Base-by-base conservation (phyloP, 37 sponge, comb jelly and placozoan species). In the Halisarca cf. caerulea region DNA sequence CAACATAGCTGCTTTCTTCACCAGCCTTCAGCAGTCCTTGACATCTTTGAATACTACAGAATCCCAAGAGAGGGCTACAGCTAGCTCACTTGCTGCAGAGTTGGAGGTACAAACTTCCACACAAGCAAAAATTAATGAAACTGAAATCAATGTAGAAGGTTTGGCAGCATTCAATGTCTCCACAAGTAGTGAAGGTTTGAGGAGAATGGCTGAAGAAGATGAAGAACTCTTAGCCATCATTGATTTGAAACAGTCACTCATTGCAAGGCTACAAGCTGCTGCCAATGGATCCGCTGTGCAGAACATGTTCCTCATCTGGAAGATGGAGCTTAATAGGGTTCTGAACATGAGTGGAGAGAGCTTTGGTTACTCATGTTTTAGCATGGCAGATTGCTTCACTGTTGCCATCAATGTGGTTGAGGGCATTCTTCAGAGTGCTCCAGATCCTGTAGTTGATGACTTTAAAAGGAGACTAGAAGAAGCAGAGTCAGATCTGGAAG, bases 321-420 rank as follows among this genome's bases (percentile, higher is more conserved):
- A 80, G 42, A 32, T 34, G 35, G 36, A 80, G 28, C 18, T 80
- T 17, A 58, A 80, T 58, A 32, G 25, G 25, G 24, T 80, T 18
- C 40, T 58, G 35, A 80, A 80, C 25, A 24, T 32, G 18, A 80
- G 57, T 40, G 60, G 36, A 18, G 59, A 37, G 2, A 41, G 37
- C 34, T 55, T 58, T 80, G 61, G 81, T 40, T 55, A 80, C 18
- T 11, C 18, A 9, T 80, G 81, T 35, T 58, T 8, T 36, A 58
- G 61, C 30, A 14, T 80, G 15, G 58, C 38, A 47, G 81, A 80
- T 32, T 80, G 81, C 59, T 80, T 58, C 23, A 33, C 72, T 38
- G 72, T 71, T 30, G 37, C 72, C 20, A 32, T 80, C 7, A 58
- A 28, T 21, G 60, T 59, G 2, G 15, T 55, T 3, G 81, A 80